A percentile compares a stretch with the other conserved stretches of the same genome.
phyloP scores from a whole-genome alignment of 2,888 invertebrate genomes.

The Aporophyla nigra region DNA sequence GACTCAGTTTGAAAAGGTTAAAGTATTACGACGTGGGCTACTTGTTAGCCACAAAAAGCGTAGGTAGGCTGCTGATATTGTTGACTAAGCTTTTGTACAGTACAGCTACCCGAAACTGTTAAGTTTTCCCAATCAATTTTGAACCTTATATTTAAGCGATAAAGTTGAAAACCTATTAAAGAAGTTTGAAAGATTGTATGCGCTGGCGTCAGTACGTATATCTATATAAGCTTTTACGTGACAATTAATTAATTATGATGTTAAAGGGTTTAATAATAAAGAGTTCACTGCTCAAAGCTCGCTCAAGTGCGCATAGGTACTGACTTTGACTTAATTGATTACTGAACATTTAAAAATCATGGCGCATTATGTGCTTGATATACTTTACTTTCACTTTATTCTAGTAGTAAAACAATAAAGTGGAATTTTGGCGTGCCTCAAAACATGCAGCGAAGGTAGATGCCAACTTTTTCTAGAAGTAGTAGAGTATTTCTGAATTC shows the following conservation, averaged over 20 bases:
- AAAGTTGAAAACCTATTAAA: too few relatives aligned
- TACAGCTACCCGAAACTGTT: too few relatives aligned
- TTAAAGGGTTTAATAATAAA: not conserved
- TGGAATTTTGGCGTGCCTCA: too few relatives aligned
- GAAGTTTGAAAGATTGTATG: too few relatives aligned
- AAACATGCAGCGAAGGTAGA: too few relatives aligned
- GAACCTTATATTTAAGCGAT: too few relatives aligned
- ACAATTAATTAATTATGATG: conserved; percentile 8
- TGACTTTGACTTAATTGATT: not conserved
- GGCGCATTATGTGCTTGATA: not conserved
- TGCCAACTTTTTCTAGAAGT: too few relatives aligned
- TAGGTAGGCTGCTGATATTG: conserved; percentile 12
- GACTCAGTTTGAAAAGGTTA: conserved; percentile 66
- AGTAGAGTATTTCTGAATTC: too few relatives aligned
- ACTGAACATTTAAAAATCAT: not conserved
- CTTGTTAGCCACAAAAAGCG: conserved; percentile 15
- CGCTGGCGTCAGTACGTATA: not conserved
- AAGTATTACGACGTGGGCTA: conserved; percentile 33
- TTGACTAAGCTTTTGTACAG: conserved; percentile 44
- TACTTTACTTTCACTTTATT: not conserved
- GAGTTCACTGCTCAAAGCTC: conserved; percentile 17
- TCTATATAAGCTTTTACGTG: conserved; percentile 18
- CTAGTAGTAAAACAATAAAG: not conserved
- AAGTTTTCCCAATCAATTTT: too few relatives aligned
- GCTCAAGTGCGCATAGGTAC: not conserved